Evolutionary conservation across 2,113 vertebrate species (phyloP).

Genomic region (Microcebus jonahi): DNA sequence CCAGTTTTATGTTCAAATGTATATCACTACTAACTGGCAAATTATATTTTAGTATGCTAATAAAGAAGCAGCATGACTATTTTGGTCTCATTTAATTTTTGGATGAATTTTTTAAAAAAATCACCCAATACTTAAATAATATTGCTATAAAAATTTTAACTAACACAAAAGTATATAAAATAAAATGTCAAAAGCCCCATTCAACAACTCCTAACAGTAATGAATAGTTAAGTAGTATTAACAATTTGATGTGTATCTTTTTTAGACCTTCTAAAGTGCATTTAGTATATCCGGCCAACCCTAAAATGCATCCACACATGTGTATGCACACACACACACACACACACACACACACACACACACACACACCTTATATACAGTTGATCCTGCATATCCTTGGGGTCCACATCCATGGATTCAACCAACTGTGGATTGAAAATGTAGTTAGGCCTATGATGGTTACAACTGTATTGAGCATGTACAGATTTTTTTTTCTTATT

Average conservation of each 20-base stretch:
- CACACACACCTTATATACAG: background rate
- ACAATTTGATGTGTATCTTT: background rate
- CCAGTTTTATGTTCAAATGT: slow-evolving; percentile 63
- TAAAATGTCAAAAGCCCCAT: background rate
- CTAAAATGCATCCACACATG: background rate
- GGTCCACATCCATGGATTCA: background rate
- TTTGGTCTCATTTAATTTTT: slow-evolving; percentile 47
- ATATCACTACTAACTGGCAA: slow-evolving; percentile 29
- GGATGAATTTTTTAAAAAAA: background rate
- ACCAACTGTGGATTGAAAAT: background rate
- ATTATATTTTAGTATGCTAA: slow-evolving; percentile 54
- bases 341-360: background rate
- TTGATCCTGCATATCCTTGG: background rate
- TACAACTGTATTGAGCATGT: background rate
- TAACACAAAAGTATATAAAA: background rate
- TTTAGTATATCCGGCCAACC: background rate
- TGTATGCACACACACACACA: background rate
- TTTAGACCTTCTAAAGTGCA: background rate
- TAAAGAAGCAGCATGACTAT: slow-evolving; percentile 6
- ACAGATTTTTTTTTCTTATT: background rate
- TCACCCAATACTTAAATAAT: background rate
- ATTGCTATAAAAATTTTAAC: background rate
- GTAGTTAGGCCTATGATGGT: background rate
- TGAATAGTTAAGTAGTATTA: background rate
- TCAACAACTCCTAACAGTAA: background rate